Evolutionary conservation across 1,140 invertebrate genomes (phyloP).

Genomic region (Oreohelix idahoensis): DNA sequence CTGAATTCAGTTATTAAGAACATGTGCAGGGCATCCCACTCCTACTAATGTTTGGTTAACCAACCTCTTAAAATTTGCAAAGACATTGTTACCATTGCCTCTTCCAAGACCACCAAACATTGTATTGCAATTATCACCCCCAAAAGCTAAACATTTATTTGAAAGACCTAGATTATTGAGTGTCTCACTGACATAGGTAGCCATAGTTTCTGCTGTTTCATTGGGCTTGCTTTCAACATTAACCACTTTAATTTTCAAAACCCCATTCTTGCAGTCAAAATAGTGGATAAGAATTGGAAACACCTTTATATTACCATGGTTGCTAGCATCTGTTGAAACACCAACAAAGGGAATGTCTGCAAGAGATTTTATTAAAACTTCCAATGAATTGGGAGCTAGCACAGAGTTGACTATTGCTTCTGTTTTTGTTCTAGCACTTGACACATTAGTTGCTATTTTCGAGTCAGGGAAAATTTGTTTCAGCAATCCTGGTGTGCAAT

Average conservation of each 20-base stretch:
- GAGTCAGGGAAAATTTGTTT: no score
- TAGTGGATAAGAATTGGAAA: neutral
- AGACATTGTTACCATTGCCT: no score
- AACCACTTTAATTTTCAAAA: neutral
- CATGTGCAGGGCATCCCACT: no score
- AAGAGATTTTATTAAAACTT: no score
- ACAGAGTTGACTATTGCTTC: no score
- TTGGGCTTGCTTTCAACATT: neutral
- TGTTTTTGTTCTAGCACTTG: no score
- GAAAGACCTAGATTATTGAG: neutral
- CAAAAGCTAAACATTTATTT: neutral
- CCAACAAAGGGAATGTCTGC: neutral
- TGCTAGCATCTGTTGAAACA: neutral
- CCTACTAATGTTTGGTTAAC: no score
- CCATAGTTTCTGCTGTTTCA: slow-evolving; percentile 13
- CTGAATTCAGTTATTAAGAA: no score
- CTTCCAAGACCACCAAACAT: slow-evolving; percentile 6
- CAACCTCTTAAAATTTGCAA: no score
- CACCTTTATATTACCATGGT: neutral
- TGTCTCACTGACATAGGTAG: slow-evolving; percentile 1
- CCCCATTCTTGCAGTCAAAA: neutral
- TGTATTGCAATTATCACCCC: neutral
- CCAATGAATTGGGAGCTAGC: no score
- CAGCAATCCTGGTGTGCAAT: no score
- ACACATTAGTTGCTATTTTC: no score